Conservation (phyloP, 1,140 invertebrate genomes). For the Apolygus lucorum region DNA sequence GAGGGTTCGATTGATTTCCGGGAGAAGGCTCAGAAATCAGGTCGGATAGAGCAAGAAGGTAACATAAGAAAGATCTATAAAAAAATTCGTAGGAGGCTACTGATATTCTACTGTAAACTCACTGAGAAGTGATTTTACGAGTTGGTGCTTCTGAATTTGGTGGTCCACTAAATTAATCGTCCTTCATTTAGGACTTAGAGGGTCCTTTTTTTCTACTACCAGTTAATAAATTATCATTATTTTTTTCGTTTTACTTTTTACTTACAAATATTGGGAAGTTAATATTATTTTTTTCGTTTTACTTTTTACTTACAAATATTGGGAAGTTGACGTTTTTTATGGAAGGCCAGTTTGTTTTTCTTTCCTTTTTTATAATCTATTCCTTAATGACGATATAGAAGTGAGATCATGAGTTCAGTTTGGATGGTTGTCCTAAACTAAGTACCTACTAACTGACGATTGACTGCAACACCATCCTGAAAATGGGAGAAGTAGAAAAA, state of each 20-base stretch:
- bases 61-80: not conserved
- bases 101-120: too few relatives aligned
- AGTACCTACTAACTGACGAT: not conserved
- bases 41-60: not conserved
- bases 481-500: not conserved
- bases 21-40: too few relatives aligned
- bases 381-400: conserved; percentile 5
- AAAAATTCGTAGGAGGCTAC: not conserved
- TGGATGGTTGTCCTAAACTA: conserved; percentile 6
- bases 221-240: not conserved
- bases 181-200: not conserved
- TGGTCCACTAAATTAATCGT: conserved; percentile 2
- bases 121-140: not conserved
- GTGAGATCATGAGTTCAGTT: conserved; percentile 12
- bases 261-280: not conserved
- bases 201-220: not conserved
- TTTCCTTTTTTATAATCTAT: not conserved
- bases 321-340: conserved; percentile 4
- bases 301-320: not conserved
- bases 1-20: too few relatives aligned
- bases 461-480: not conserved
- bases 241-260: not conserved
- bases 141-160: not conserved
- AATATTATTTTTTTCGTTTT: not conserved
- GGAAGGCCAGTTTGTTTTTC: conserved; percentile 1